Evolutionary conservation across 2,797 vertebrate species (phyloP).

Genomic region (Danio albolineatus): DNA sequence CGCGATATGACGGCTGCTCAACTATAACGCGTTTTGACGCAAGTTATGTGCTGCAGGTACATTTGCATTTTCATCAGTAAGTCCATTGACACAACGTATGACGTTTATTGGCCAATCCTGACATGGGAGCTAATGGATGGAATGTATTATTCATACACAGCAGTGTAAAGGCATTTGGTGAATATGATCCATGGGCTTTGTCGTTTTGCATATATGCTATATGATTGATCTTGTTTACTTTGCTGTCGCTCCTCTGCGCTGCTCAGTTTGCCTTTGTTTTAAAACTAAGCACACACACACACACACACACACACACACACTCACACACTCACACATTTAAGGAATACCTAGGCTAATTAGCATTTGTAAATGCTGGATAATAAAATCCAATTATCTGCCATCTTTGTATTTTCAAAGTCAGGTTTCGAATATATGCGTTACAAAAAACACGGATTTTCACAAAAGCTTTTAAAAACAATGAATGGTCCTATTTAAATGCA

Average conservation of each 20-base stretch:
- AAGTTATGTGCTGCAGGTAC: neutral
- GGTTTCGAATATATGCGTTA: no score
- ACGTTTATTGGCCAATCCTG: neutral
- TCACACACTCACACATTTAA: neutral
- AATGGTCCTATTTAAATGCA: no score
- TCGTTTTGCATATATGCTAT: neutral
- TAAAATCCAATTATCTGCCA: neutral
- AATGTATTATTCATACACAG: neutral
- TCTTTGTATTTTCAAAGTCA: no score
- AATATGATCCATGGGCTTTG: conserved; percentile 11
- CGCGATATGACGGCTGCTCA: neutral
- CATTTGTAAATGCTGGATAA: conserved; percentile 2
- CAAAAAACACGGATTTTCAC: no score
- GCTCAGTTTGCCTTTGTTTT: neutral
- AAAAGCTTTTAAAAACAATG: no score
- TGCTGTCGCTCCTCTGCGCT: neutral
- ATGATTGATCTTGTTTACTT: conserved; percentile 41
- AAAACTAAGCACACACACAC: neutral
- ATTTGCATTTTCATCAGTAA: neutral
- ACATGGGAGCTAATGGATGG: neutral
- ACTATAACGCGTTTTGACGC: neutral
- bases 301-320: neutral
- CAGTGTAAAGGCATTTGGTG: conserved; percentile 10
- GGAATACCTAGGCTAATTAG: conserved; percentile 18
- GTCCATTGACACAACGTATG: neutral